Percentiles rank a stretch among this genome's conserved stretches.
Evolutionary conservation across 2,113 vertebrate genomes (phyloP).

Genomic region (Percina caprodes): DNA sequence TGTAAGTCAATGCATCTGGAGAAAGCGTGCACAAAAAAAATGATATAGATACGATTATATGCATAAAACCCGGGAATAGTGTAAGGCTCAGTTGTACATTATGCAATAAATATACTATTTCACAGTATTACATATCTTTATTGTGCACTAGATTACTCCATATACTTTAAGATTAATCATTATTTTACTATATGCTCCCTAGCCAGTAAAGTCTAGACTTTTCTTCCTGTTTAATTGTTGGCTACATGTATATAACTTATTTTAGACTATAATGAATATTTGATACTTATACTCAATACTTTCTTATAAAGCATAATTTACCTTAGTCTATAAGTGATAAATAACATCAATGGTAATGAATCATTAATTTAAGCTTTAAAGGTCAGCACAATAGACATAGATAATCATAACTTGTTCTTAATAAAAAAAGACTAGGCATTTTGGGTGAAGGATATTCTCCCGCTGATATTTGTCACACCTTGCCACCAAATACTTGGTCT

Average conservation of each 20-base stretch:
- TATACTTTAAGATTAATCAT: neutral
- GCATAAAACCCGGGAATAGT: neutral
- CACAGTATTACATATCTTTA: neutral
- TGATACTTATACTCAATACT: too few species aligned
- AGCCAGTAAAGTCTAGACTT: neutral
- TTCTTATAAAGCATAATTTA: neutral
- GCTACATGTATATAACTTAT: too few species aligned
- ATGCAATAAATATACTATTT: neutral
- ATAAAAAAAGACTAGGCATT: neutral
- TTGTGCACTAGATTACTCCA: neutral
- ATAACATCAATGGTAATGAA: neutral
- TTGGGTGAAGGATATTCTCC: neutral
- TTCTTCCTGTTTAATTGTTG: too few species aligned
- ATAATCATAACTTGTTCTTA: neutral
- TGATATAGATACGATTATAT: neutral
- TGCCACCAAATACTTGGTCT: neutral
- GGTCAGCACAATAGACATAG: neutral
- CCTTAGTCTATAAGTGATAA: neutral
- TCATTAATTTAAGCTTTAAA: neutral
- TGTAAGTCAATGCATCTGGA: conserved; percentile 83
- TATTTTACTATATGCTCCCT: neutral
- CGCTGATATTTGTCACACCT: neutral
- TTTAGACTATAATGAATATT: neutral
- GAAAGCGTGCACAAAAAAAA: neutral
- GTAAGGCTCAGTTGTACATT: neutral